phyloP scores from a whole-genome alignment of 2,888 invertebrate species.

The Drosophila hamatofila region DNA sequence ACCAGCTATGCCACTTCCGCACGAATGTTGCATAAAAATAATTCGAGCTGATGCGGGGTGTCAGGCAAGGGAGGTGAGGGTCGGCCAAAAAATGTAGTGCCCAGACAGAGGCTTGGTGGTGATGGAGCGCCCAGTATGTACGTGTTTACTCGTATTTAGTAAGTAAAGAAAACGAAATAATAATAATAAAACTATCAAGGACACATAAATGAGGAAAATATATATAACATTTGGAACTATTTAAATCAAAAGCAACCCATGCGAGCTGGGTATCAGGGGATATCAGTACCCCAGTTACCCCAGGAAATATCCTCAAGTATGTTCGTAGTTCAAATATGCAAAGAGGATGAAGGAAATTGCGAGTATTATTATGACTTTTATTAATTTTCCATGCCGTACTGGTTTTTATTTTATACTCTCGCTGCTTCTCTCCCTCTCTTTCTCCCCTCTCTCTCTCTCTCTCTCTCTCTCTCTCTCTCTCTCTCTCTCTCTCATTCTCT shows the following conservation, averaged over 20 bases:
- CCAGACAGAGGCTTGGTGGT: conserved; percentile 6
- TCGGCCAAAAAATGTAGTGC: conserved; percentile 3
- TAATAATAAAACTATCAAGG: conserved; percentile 52
- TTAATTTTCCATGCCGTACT: conserved; percentile 67
- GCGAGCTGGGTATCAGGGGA: background rate
- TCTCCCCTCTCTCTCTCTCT: background rate
- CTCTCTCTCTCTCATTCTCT: background rate
- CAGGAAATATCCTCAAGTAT: conserved; percentile 47
- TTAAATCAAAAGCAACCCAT: conserved; percentile 61
- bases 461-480: background rate
- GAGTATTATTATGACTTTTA: conserved; percentile 80
- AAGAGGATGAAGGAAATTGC: conserved; percentile 75
- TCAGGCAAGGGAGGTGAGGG: conserved; percentile 10
- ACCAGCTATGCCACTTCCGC: conserved; percentile 73
- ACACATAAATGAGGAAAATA: conserved; percentile 38
- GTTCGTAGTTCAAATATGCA: conserved; percentile 44
- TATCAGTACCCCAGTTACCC: conserved; percentile 26
- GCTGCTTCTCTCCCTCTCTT: background rate
- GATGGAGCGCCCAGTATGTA: background rate
- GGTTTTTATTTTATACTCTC: conserved; percentile 24
- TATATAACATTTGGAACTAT: conserved; percentile 68
- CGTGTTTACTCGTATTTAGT: conserved; percentile 28
- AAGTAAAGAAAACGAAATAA: conserved; percentile 12
- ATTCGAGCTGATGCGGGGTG: conserved; percentile 25
- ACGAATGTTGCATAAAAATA: conserved; percentile 66